Evolutionary conservation across 2,888 invertebrate species (phyloP).

Genomic region (Morpho deidamia): DNA sequence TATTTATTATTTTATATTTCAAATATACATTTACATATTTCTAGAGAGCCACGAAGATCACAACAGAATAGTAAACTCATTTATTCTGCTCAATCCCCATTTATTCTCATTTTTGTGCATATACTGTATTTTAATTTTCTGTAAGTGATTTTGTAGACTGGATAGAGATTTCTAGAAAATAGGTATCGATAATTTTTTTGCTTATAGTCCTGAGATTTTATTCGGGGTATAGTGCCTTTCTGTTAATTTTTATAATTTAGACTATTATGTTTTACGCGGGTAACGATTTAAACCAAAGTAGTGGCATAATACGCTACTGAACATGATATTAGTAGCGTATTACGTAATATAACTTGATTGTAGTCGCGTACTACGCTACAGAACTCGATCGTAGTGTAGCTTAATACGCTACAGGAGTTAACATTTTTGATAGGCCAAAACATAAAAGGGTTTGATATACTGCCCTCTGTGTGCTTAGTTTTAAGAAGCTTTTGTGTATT

Average conservation of each 20-base stretch:
- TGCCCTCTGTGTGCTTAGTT: too few relatives aligned
- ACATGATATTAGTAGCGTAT: too few relatives aligned
- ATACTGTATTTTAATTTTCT: not conserved
- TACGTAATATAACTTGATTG: too few relatives aligned
- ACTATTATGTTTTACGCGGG: too few relatives aligned
- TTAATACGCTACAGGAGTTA: too few relatives aligned
- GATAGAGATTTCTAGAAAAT: not conserved
- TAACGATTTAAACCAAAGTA: too few relatives aligned
- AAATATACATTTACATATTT: not conserved
- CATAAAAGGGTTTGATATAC: too few relatives aligned
- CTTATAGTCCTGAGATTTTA: not conserved
- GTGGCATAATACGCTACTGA: too few relatives aligned
- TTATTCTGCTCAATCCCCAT: constrained; percentile 75
- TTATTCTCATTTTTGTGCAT: constrained; percentile 50
- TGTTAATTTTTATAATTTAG: not conserved
- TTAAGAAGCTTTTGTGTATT: too few relatives aligned
- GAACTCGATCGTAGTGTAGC: too few relatives aligned
- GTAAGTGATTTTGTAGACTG: not conserved
- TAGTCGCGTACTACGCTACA: too few relatives aligned
- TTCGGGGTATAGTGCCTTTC: not conserved
- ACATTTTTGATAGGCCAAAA: too few relatives aligned
- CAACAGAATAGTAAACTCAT: constrained; percentile 60
- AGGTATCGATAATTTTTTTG: constrained; percentile 5
- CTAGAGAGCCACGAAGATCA: constrained; percentile 27
- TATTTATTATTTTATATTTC: constrained; percentile 8